Conservation (phyloP, 2,888 invertebrate species). For the Pterostichus madidus region DNA sequence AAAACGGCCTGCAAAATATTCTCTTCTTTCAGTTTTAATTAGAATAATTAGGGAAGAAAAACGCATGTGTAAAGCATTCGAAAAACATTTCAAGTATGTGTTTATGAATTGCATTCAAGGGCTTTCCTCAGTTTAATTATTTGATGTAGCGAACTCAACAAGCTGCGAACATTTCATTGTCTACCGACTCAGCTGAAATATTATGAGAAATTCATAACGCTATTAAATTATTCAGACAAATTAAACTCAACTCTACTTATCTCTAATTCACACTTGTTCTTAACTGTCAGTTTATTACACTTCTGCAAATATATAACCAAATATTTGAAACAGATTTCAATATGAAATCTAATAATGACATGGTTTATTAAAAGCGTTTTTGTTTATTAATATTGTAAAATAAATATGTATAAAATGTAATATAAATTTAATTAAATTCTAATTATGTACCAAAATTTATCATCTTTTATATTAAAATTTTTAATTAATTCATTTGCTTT, state of each 20-base stretch:
- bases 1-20: no score
- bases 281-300: slow-evolving; percentile 37
- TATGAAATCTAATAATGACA: slow-evolving; percentile 15
- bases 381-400: slow-evolving; percentile 20
- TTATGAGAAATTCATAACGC: slow-evolving; percentile 63
- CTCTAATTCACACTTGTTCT: slow-evolving; percentile 61
- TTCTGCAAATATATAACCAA: slow-evolving; percentile 3
- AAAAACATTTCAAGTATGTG: slow-evolving; percentile 32
- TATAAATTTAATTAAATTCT: not conserved
- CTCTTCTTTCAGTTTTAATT: not conserved
- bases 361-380: slow-evolving; percentile 41
- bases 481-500: not conserved
- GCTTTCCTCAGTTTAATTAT: slow-evolving; percentile 60
- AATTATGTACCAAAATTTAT: not conserved
- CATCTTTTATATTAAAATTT: not conserved
- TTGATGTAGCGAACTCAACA: slow-evolving; percentile 59
- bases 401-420: slow-evolving; percentile 20
- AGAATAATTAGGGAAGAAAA: slow-evolving; percentile 3
- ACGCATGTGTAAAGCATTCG: not conserved
- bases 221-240: slow-evolving; percentile 64
- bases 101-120: slow-evolving; percentile 40
- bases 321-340: slow-evolving; percentile 4
- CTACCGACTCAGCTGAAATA: slow-evolving; percentile 58
- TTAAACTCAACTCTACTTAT: slow-evolving; percentile 59
- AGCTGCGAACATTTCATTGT: slow-evolving; percentile 54